Percentiles rank a stretch among this genome's conserved stretches.
Evolutionary conservation across 2,113 vertebrate species (phyloP).

Genomic region (Coreoperca whiteheadi): DNA sequence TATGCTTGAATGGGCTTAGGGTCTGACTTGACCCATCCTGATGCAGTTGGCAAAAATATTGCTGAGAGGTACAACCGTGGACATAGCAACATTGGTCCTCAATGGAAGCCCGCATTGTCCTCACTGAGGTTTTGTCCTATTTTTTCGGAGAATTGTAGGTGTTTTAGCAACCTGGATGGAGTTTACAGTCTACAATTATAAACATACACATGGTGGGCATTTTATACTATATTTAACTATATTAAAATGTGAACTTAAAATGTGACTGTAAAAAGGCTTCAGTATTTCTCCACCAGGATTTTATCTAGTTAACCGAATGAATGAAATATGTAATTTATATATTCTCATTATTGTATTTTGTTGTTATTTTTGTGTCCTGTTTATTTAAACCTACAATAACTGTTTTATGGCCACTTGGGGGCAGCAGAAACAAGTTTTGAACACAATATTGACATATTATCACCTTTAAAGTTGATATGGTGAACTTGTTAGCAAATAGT

Average conservation of each 20-base stretch:
- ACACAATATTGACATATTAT: too few relatives aligned
- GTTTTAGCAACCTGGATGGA: not conserved
- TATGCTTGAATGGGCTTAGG: conserved; percentile 48
- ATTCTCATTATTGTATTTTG: not conserved
- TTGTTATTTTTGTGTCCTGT: not conserved
- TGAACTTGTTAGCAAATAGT: too few relatives aligned
- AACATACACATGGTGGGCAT: not conserved
- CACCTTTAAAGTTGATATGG: too few relatives aligned
- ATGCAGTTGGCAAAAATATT: conserved; percentile 40
- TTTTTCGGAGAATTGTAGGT: not conserved
- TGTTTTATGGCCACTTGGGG: too few relatives aligned
- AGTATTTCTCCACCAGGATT: not conserved
- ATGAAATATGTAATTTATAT: not conserved
- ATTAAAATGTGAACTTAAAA: not conserved
- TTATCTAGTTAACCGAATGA: not conserved
- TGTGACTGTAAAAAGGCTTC: not conserved
- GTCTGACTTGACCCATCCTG: conserved; percentile 35
- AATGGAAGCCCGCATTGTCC: not conserved
- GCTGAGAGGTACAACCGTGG: not conserved
- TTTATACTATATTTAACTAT: not conserved
- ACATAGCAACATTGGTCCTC: not conserved
- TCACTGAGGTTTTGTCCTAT: conserved; percentile 4
- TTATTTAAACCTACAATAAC: too few relatives aligned
- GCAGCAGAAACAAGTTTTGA: too few relatives aligned
- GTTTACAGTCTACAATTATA: not conserved